Evolutionary conservation across 2,888 invertebrate genomes (phyloP).

Genomic region (Volucella zonaria): DNA sequence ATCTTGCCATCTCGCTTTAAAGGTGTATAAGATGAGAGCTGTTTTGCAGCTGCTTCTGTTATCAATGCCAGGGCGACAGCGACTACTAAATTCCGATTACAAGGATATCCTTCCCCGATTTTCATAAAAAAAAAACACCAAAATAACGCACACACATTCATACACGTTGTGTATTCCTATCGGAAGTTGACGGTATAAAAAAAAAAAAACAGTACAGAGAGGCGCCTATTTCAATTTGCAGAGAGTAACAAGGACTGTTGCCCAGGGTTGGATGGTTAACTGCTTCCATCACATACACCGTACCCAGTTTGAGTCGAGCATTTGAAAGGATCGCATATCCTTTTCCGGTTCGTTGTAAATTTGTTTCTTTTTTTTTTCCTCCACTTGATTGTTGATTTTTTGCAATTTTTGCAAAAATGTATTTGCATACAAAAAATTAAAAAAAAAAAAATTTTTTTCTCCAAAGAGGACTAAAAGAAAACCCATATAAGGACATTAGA

Average conservation of each 20-base stretch:
- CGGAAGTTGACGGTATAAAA: no score
- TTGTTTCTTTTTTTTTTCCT: slow-evolving; percentile 17
- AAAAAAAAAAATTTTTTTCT: slow-evolving; percentile 1
- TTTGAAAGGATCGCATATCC: slow-evolving; percentile 73
- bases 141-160: slow-evolving; percentile 10
- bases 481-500: slow-evolving; percentile 10
- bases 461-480: slow-evolving; percentile 6
- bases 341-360: slow-evolving; percentile 65
- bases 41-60: slow-evolving; percentile 15
- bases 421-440: slow-evolving; percentile 21
- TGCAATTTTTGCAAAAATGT: slow-evolving; percentile 9
- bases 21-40: slow-evolving; percentile 52
- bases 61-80: slow-evolving; percentile 62
- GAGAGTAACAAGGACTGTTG: slow-evolving; percentile 58
- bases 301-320: slow-evolving; percentile 73
- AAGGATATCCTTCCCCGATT: slow-evolving; percentile 65
- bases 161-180: background rate
- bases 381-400: slow-evolving; percentile 28
- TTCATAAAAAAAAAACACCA: slow-evolving; percentile 16
- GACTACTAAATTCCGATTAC: slow-evolving; percentile 52
- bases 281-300: slow-evolving; percentile 47
- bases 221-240: slow-evolving; percentile 42
- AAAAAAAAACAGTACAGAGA: slow-evolving; percentile 32
- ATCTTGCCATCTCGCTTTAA: slow-evolving; percentile 32
- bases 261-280: slow-evolving; percentile 69